Evolutionary conservation across 2,113 vertebrate genomes (phyloP), one percentile per base, ranked within the genome.

Genomic region (Microcebus griseorufus): DNA sequence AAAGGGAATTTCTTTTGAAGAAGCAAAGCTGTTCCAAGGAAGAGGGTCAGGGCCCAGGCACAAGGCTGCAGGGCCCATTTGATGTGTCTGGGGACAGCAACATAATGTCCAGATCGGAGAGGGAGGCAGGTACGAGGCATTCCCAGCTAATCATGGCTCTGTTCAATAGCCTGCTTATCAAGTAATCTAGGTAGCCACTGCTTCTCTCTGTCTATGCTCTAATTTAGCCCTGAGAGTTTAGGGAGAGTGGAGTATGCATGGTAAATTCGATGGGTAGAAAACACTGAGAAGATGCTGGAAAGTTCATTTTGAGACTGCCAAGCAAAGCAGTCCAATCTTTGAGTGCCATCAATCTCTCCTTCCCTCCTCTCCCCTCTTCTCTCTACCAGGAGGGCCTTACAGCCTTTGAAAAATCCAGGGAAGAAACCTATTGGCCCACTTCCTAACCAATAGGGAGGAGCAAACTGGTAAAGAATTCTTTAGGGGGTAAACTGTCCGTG

Each of bases 271-370:
- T 88, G 42, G 32, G 11, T 67, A 88, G 39, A 39, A 79, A 93
- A 64, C 32, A 82, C 72, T 48, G 69, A 64, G 67, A 90, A 80
- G 18, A 37, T 94, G 58, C 62, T 89, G 45, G 53, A 55, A 95
- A 96, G 51, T 95, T 94, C 29, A 10, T 81, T 85, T 64, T 27
- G 32, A 69, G 39, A 78, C 45, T 51, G 58, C 75, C 90, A 88
- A 87, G 60, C 45, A 88, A 92, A 96, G 67, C 48, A 72, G 85
- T 72, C 48, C 53, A 93, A 18, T 75, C 81, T 72, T 92, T 90
- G 53, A 90, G 22, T 73, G 55, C 51, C 60, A 75, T 94, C 60
- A 11, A 5, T 72, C 16, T 88, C 34, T 76, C 51, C 6, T 27
- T 75, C 23, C 3, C n/a, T 48, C 10, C 22, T 32, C 42, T 48